These are phyloP conservation scores for Scomber scombrus DNA, from an alignment of 2,113 vertebrate genomes.

Conservation along the genomic window DNA sequence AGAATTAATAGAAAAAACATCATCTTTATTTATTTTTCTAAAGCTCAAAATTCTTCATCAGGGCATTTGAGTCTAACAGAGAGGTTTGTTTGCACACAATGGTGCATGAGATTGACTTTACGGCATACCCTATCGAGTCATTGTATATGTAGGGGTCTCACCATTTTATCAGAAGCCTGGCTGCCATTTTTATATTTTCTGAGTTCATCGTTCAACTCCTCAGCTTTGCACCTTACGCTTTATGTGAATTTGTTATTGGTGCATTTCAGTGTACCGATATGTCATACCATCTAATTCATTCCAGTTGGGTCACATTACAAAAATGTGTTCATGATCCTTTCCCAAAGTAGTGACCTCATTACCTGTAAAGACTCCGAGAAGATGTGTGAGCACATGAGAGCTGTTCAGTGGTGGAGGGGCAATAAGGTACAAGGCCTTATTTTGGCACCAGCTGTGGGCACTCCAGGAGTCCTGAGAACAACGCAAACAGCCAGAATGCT, in stretches of 20 bases:
- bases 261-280: constrained; percentile 9
- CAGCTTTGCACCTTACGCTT: constrained; percentile 41
- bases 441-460: constrained; percentile 63
- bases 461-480: constrained; percentile 62
- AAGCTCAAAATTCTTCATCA: neutral
- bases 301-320: constrained; percentile 63
- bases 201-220: constrained; percentile 15
- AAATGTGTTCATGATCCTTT: constrained; percentile 64
- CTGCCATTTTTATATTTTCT: constrained; percentile 54
- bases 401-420: constrained; percentile 56
- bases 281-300: constrained; percentile 53
- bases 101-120: neutral
- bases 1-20: constrained; percentile 12
- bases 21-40: neutral
- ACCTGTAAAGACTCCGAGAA: constrained; percentile 66
- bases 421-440: constrained; percentile 48
- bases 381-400: constrained; percentile 69
- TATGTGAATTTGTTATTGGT: constrained; percentile 41
- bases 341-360: constrained; percentile 74
- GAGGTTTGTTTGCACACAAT: constrained; percentile 20
- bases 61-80: neutral
- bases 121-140: no score
- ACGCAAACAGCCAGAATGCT: constrained; percentile 32
- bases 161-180: constrained; percentile 6
- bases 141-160: no score